A percentile compares a stretch with the other conserved stretches of the same genome.
Conservation (phyloP, 2,888 invertebrate species). For the Falcaria lacertinaria region DNA sequence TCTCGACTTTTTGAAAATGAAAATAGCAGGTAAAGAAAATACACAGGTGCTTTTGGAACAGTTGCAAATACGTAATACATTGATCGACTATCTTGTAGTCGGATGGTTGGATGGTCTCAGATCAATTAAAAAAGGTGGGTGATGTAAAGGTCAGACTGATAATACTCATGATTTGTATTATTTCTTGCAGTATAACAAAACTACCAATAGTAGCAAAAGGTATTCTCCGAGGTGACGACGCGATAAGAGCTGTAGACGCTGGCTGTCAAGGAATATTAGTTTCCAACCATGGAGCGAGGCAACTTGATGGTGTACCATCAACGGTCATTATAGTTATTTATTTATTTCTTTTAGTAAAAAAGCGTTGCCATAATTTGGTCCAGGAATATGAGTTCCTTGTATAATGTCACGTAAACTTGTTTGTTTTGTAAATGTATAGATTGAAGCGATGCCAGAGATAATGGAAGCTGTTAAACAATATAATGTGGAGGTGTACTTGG, state of each 20-base stretch:
- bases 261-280: constrained; percentile 92
- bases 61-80: too few species aligned
- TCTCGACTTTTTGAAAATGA: too few species aligned
- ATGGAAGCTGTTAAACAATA: constrained; percentile 83
- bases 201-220: constrained; percentile 93
- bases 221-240: constrained; percentile 92
- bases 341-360: constrained; percentile 2
- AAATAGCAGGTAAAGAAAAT: too few species aligned
- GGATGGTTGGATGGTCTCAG: too few species aligned
- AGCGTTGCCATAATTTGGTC: too few species aligned
- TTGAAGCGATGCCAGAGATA: constrained; percentile 91
- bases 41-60: too few species aligned
- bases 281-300: constrained; percentile 96
- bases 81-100: too few species aligned
- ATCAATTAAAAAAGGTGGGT: too few species aligned
- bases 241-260: constrained; percentile 84
- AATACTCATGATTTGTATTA: not conserved
- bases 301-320: constrained; percentile 91
- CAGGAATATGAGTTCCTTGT: too few species aligned
- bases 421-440: constrained; percentile 62
- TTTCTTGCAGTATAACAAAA: constrained; percentile 80
- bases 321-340: constrained; percentile 74
- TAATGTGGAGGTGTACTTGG: constrained; percentile 88
- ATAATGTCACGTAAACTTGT: not conserved
- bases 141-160: too few species aligned